A percentile compares a stretch with the other conserved stretches of the same genome.
Evolutionary conservation across 2,797 vertebrate species (phyloP).

Genomic region (Paguma larvata): DNA sequence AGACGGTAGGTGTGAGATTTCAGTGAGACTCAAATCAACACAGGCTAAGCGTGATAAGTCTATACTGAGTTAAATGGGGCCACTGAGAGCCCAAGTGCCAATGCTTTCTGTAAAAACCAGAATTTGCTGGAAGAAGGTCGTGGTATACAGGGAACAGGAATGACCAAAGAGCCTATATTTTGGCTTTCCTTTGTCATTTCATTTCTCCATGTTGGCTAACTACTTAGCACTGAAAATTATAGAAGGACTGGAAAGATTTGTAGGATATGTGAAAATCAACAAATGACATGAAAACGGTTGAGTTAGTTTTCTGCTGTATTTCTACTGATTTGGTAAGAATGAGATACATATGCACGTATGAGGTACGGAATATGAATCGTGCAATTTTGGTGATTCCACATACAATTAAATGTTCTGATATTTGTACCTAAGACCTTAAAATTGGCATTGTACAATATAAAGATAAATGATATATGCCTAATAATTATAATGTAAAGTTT

Average conservation of each 20-base stretch:
- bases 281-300: not conserved
- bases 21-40: not conserved
- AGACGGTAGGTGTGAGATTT: not conserved
- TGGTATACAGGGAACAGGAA: not conserved
- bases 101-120: not conserved
- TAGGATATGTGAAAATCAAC: too few species aligned
- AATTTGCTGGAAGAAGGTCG: not conserved
- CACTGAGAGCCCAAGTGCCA: fast-evolving
- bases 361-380: not conserved
- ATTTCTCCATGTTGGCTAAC: not conserved
- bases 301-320: not conserved
- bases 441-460: not conserved
- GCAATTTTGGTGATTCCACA: not conserved
- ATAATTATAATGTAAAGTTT: not conserved
- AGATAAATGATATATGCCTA: not conserved
- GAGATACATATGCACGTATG: not conserved
- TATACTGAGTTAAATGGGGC: not conserved
- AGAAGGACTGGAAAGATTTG: not conserved
- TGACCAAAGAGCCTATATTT: not conserved
- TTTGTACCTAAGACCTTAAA: not conserved
- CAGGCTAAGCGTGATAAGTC: fast-evolving
- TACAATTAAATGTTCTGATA: not conserved
- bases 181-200: not conserved
- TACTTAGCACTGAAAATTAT: not conserved
- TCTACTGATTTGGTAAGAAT: not conserved